phyloP scores from a whole-genome alignment of 1,140 invertebrate genomes.

The Euwallacea similis region DNA sequence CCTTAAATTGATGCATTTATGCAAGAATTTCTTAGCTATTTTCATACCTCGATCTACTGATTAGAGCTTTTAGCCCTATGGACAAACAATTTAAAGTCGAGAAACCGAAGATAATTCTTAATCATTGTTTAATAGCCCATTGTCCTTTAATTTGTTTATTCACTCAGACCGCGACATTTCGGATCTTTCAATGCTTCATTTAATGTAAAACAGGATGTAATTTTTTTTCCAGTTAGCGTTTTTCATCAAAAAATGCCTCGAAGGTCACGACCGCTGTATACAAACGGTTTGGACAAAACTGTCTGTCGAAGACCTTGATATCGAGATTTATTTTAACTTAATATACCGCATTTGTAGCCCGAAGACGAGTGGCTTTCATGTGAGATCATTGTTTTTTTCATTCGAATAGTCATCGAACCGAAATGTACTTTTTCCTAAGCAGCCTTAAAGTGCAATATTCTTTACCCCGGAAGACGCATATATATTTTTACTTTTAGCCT shows the following conservation, averaged over 20 bases:
- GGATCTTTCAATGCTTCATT: constrained; percentile 32
- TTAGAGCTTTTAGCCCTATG: constrained; percentile 10
- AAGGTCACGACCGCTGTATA: constrained; percentile 5
- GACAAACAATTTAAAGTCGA: constrained; percentile 16
- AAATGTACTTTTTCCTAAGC: neutral
- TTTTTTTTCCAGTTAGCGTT: constrained; percentile 14
- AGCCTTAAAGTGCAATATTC: too few species aligned
- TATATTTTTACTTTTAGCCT: too few species aligned
- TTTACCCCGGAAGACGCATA: too few species aligned
- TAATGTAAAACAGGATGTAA: constrained; percentile 34
- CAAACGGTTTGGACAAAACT: constrained; percentile 22
- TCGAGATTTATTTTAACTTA: constrained; percentile 25
- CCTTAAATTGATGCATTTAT: too few species aligned
- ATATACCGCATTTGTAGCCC: constrained; percentile 25
- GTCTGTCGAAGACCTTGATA: constrained; percentile 31
- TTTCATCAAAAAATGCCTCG: constrained; percentile 18
- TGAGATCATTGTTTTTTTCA: constrained; percentile 28
- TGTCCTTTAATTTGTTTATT: constrained; percentile 31
- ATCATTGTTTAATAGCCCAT: constrained; percentile 19
- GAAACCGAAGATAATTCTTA: constrained; percentile 27
- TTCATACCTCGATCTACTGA: too few species aligned
- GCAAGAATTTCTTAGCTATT: too few species aligned
- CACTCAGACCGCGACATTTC: constrained; percentile 22
- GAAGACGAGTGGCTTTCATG: constrained; percentile 8
- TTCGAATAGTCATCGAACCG: constrained; percentile 24